phyloP scores from a whole-genome alignment of 2,888 invertebrate species.

The Hermodice carunculata region DNA sequence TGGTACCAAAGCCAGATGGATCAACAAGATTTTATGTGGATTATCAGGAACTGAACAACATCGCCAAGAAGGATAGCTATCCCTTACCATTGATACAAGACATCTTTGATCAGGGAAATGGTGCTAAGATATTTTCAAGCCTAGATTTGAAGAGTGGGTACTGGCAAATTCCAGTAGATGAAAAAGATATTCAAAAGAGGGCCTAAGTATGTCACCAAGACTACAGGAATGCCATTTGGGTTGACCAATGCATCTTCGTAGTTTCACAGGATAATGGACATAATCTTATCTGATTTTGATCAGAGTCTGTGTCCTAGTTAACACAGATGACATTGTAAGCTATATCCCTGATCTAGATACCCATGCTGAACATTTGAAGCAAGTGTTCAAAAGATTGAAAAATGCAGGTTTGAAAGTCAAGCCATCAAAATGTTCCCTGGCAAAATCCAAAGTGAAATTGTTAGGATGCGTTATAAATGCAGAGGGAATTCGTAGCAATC shows the following conservation, averaged over 20 bases:
- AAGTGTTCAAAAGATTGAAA: too few species aligned
- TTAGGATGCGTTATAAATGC: conserved; percentile 19
- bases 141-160: conserved; percentile 30
- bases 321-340: conserved; percentile 35
- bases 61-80: conserved; percentile 24
- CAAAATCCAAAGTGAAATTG: conserved; percentile 14
- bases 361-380: too few species aligned
- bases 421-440: conserved; percentile 31
- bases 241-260: conserved; percentile 23
- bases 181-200: conserved; percentile 23
- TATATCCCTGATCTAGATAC: too few species aligned
- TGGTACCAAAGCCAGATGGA: conserved; percentile 18
- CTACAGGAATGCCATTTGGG: conserved; percentile 28
- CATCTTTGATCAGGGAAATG: conserved; percentile 31
- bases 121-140: conserved; percentile 17
- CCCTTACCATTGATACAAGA: conserved; percentile 33
- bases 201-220: conserved; percentile 21
- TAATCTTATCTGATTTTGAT: conserved; percentile 1
- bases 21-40: conserved; percentile 31
- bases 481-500: conserved; percentile 26
- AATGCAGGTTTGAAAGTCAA: too few species aligned
- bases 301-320: conserved; percentile 14
- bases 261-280: conserved; percentile 30
- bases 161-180: conserved; percentile 25
- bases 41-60: conserved; percentile 17